phyloP scores from a whole-genome alignment of 53 echinoderm and acorn worm species.

The Holothuria leucospilota region DNA sequence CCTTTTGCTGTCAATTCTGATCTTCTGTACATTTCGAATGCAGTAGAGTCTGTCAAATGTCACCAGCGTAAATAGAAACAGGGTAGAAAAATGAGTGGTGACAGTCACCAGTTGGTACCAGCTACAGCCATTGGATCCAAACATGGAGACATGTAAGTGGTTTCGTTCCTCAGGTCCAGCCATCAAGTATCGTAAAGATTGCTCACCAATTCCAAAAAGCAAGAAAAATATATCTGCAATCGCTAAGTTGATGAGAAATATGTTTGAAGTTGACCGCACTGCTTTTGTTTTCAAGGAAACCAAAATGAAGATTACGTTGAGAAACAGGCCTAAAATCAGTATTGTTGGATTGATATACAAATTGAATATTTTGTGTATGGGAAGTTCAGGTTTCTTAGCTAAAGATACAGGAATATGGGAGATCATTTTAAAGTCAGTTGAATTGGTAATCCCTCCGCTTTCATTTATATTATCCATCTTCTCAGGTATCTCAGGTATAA shows the following conservation, averaged over 20 bases:
- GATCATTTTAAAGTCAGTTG: no score
- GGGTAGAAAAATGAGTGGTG: constrained; percentile 19
- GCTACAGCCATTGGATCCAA: constrained; percentile 18
- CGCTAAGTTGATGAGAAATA: constrained; percentile 20
- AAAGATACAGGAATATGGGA: no score
- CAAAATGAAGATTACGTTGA: constrained; percentile 25
- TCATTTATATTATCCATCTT: no score
- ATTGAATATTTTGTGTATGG: constrained; percentile 10
- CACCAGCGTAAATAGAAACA: constrained; percentile 30
- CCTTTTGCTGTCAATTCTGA: constrained; percentile 11
- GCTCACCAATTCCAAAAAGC: constrained; percentile 19
- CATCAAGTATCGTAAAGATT: not conserved
- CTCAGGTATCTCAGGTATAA: no score
- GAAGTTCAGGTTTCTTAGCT: not conserved
- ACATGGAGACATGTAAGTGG: constrained; percentile 20
- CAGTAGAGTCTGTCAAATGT: constrained; percentile 30
- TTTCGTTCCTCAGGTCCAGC: not conserved
- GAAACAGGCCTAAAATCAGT: constrained; percentile 4
- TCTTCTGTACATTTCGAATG: not conserved
- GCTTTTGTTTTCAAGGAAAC: constrained; percentile 7
- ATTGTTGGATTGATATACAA: not conserved
- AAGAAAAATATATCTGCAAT: constrained; percentile 29
- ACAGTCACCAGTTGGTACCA: constrained; percentile 15
- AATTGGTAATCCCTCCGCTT: no score
- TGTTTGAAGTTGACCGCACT: constrained; percentile 10